A percentile compares a stretch with the other conserved stretches of the same genome.
Conservation (phyloP, 2,797 vertebrate species). For the Cynopterus sphinx region DNA sequence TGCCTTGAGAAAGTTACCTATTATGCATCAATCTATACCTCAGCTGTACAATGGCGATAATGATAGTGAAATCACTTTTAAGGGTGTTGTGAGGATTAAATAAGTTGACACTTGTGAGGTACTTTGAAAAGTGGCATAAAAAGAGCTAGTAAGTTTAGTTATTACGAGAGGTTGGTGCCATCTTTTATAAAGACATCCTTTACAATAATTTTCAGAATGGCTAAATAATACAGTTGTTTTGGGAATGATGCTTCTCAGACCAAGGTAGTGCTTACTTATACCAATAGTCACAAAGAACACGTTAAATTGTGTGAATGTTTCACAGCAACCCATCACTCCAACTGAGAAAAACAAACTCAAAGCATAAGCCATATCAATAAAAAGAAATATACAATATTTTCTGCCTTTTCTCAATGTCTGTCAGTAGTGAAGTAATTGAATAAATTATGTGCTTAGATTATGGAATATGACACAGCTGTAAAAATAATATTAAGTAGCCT, state of each 20-base stretch:
- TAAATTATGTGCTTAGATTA: background rate
- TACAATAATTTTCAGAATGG: background rate
- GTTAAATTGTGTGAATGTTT: background rate
- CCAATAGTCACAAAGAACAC: background rate
- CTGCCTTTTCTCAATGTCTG: background rate
- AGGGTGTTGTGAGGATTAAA: too few relatives aligned
- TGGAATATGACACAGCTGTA: background rate
- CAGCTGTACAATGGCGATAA: background rate
- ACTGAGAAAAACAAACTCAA: background rate
- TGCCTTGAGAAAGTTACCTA: background rate
- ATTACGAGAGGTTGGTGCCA: background rate
- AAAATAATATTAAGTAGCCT: background rate
- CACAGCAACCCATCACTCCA: background rate
- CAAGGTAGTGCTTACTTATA: background rate
- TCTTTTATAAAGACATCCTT: background rate
- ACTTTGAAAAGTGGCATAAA: background rate
- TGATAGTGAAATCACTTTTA: background rate
- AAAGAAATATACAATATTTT: background rate
- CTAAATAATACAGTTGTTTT: background rate
- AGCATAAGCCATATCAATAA: background rate
- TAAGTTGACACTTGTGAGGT: background rate
- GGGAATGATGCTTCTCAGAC: background rate
- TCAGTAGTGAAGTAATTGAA: background rate
- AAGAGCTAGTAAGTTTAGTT: background rate
- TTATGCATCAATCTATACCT: background rate